These are phyloP conservation scores for Oreotrochilus melanogaster DNA, from an alignment of 2,113 vertebrate species.

Conservation along the genomic window DNA sequence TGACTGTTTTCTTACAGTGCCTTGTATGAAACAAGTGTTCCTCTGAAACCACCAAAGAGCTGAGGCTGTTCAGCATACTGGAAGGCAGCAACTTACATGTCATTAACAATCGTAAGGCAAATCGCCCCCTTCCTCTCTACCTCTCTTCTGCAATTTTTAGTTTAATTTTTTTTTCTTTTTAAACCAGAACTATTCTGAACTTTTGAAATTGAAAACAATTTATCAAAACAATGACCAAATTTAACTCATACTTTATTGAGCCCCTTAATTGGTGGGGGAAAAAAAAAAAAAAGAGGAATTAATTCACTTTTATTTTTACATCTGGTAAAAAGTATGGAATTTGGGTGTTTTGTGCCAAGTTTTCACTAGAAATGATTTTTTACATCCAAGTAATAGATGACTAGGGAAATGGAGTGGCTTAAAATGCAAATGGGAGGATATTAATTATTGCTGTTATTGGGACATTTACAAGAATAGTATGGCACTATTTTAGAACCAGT, in stretches of 20 bases:
- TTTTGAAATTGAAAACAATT: slow-evolving; percentile 16
- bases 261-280: slow-evolving; percentile 3
- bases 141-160: too few relatives aligned
- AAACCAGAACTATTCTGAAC: neutral
- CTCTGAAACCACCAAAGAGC: neutral
- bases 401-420: slow-evolving; percentile 37
- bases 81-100: neutral
- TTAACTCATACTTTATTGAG: slow-evolving; percentile 28
- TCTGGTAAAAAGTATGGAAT: slow-evolving; percentile 69
- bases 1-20: fast-evolving
- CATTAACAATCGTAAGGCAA: neutral
- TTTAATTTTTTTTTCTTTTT: neutral
- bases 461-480: slow-evolving; percentile 22
- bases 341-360: slow-evolving; percentile 48
- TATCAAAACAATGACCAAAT: slow-evolving; percentile 33
- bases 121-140: neutral
- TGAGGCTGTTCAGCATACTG: neutral
- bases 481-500: slow-evolving; percentile 28
- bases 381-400: slow-evolving; percentile 54
- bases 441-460: slow-evolving; percentile 62
- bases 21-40: neutral
- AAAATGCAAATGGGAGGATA: slow-evolving; percentile 64
- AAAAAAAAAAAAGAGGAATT: neutral
- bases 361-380: slow-evolving; percentile 52
- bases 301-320: slow-evolving; percentile 56